phyloP scores from a whole-genome alignment of 2,113 vertebrate species.

The Dipodomys spectabilis region DNA sequence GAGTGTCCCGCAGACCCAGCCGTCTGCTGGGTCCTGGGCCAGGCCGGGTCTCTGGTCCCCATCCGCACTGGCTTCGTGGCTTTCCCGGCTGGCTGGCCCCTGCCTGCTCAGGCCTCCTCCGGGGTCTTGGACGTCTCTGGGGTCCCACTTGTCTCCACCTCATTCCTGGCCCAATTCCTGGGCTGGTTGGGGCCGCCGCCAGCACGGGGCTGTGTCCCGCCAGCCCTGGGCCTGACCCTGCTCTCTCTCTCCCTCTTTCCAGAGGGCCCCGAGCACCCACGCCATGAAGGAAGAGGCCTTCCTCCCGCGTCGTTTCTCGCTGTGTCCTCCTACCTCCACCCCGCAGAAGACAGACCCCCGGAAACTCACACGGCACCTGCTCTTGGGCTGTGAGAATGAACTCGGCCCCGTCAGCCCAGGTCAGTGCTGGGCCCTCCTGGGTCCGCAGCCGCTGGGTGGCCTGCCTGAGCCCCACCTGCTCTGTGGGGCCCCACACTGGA shows the following conservation, averaged over 20 bases:
- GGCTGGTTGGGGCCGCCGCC: not conserved
- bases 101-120: no score
- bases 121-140: no score
- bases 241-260: slow-evolving; percentile 54
- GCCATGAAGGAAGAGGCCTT: slow-evolving; percentile 98
- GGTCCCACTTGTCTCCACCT: not conserved
- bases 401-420: slow-evolving; percentile 92
- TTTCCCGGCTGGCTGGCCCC: not conserved
- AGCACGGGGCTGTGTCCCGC: not conserved
- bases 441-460: not conserved
- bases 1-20: not conserved
- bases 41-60: not conserved
- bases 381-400: slow-evolving; percentile 92
- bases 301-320: slow-evolving; percentile 93
- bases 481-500: not conserved
- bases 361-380: slow-evolving; percentile 91
- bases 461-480: not conserved
- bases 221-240: not conserved
- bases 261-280: slow-evolving; percentile 91
- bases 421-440: slow-evolving; percentile 71
- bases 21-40: accelerated
- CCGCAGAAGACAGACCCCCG: slow-evolving; percentile 93
- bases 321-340: slow-evolving; percentile 91
- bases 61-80: no score
- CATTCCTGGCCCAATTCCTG: not conserved